Evolutionary conservation across 2,113 vertebrate genomes (phyloP).

Genomic region (Nycticebus coucang): DNA sequence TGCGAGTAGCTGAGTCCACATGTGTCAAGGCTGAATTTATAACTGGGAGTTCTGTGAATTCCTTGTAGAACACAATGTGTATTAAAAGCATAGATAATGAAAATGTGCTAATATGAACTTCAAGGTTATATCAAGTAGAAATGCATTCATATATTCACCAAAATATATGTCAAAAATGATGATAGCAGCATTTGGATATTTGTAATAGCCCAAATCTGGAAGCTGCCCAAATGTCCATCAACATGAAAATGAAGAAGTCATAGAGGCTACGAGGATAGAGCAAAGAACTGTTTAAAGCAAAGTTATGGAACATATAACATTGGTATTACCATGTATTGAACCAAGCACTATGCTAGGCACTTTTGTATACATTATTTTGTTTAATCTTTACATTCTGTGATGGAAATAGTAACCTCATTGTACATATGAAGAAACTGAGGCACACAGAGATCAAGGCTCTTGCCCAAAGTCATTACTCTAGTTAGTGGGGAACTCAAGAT

Average conservation of each 20-base stretch:
- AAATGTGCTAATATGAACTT: constrained; percentile 44
- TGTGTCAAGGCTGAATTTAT: neutral
- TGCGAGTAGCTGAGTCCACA: neutral
- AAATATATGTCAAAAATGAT: constrained; percentile 39
- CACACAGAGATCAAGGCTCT: neutral
- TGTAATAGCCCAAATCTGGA: neutral
- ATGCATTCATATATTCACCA: constrained; percentile 1
- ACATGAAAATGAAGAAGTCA: neutral
- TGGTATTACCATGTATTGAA: neutral
- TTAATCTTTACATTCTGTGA: neutral
- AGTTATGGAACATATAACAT: neutral
- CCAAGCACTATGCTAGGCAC: neutral
- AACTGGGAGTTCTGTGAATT: constrained; percentile 42
- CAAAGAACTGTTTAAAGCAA: constrained; percentile 33
- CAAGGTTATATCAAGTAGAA: constrained; percentile 11
- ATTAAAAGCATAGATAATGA: constrained; percentile 25
- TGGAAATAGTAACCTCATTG: neutral
- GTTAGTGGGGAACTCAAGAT: neutral
- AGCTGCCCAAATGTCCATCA: neutral
- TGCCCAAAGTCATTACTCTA: neutral
- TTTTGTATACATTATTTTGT: constrained; percentile 16
- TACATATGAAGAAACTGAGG: neutral
- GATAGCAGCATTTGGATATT: neutral
- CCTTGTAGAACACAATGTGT: neutral
- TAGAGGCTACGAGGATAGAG: neutral